Conservation (phyloP, 2,888 invertebrate genomes). For the Harmothoe impar region DNA sequence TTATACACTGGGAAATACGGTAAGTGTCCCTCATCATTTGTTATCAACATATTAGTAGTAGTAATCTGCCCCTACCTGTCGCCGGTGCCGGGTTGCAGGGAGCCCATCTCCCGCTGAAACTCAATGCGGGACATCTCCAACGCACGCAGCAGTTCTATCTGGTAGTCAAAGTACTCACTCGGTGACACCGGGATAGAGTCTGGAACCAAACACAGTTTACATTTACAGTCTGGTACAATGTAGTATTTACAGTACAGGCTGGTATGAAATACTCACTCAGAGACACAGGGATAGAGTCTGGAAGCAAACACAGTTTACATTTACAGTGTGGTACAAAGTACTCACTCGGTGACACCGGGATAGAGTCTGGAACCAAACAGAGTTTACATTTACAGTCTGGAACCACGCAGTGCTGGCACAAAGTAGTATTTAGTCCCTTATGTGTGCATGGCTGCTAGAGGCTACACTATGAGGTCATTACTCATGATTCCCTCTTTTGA, state of each 20-base stretch:
- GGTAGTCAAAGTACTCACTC: conserved; percentile 77
- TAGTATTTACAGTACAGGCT: conserved; percentile 85
- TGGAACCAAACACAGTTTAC: background rate
- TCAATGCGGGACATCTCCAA: conserved; percentile 88
- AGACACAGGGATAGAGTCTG: conserved; percentile 14
- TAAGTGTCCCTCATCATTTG: no score
- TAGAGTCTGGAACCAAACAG: conserved; percentile 25
- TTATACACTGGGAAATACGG: no score
- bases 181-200: conserved; percentile 31
- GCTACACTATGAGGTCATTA: no score
- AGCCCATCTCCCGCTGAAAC: conserved; percentile 86
- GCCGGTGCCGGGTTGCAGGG: conserved; percentile 73
- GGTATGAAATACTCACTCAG: conserved; percentile 74
- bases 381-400: conserved; percentile 22
- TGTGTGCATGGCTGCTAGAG: no score
- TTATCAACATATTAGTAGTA: no score
- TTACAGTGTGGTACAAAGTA: conserved; percentile 85
- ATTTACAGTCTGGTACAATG: conserved; percentile 40
- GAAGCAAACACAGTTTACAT: no score
- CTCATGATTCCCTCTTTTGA: no score
- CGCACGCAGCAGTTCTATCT: conserved; percentile 87
- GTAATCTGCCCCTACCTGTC: conserved; percentile 69
- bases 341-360: conserved; percentile 38
- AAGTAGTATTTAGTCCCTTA: background rate
- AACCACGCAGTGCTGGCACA: no score